phyloP scores from a whole-genome alignment of 23 tunicate genomes.

The Trididemnum miniatum region DNA sequence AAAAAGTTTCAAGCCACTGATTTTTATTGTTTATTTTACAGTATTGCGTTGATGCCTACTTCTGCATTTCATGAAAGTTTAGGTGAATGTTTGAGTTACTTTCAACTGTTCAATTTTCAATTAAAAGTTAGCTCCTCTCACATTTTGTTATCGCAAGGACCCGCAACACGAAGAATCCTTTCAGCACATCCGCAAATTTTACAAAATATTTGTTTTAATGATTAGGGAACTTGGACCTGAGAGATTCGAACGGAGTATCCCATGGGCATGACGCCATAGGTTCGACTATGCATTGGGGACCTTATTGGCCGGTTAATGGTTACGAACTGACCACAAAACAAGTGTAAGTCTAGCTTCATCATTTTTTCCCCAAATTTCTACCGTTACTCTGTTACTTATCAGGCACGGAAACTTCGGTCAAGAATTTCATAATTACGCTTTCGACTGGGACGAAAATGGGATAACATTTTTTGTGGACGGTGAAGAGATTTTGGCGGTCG shows the following conservation, averaged over 20 bases:
- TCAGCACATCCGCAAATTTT: too few relatives aligned
- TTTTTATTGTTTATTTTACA: too few relatives aligned
- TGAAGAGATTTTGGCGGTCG: slow-evolving; percentile 24
- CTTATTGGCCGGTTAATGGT: slow-evolving; percentile 87
- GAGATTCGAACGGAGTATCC: slow-evolving; percentile 59
- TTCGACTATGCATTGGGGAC: slow-evolving; percentile 95
- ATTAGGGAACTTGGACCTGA: slow-evolving; percentile 53
- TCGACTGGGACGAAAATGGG: slow-evolving; percentile 68
- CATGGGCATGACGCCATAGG: slow-evolving; percentile 90
- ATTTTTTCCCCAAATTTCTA: background rate
- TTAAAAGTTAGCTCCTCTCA: too few relatives aligned
- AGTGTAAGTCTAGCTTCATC: slow-evolving; percentile 34
- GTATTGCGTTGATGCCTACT: too few relatives aligned
- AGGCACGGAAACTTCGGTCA: slow-evolving; percentile 48
- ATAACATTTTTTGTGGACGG: slow-evolving; percentile 69
- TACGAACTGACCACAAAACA: slow-evolving; percentile 71
- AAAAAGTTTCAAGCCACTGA: too few relatives aligned
- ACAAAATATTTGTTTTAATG: too few relatives aligned
- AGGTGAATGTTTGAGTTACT: too few relatives aligned
- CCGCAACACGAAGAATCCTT: too few relatives aligned
- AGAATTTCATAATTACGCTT: slow-evolving; percentile 57
- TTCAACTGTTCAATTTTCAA: too few relatives aligned
- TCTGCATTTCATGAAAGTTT: too few relatives aligned
- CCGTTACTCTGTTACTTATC: background rate
- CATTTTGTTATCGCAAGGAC: too few relatives aligned